Evolutionary conservation across 2,113 vertebrate genomes (phyloP), one percentile per base, ranked within the genome.

Genomic region (Brachypodius melanocephalos): DNA sequence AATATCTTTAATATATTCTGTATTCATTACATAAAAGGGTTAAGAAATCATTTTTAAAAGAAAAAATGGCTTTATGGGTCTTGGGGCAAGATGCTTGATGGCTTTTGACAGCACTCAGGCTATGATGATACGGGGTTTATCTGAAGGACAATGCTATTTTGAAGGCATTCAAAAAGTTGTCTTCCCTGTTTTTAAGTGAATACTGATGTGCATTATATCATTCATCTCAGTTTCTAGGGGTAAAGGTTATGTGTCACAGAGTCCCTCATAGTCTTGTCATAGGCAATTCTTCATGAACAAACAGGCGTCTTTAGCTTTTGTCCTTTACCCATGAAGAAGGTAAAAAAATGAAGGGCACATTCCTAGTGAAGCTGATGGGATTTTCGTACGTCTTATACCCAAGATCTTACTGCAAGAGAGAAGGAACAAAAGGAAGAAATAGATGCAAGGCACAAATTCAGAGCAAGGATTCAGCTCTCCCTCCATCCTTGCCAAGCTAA

Each of bases 241-340:
- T 83, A 89, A 75, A 85, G 55, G 77, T 93, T 92, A 80, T 2
- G 1, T 79, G 65, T 84, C 78, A 73, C 61, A 74, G 5, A 83
- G 81, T 87, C 90, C 77, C n/a, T 95, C 81, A 76, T 75, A 84
- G 75, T 93, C 78, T 59, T 88, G 66, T 74, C 51, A 24, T 42
- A 55, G 34, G 36, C 85, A 71, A 36, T 68, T 89, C 71, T 71
- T 88, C 66, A 65, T 45, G 69, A 91, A 51, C 45, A 66, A 66
- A 66, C 45, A 91, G 75, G 46, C 10, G 32, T 54, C 46, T 78
- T 54, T 45, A 85, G 32, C 52, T 94, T 65, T 72, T 72, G 63
- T 92, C 40, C 38, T 83, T 62, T 57, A 69, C 43, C 21, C 8
- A 3, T 36, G 28, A 85, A 79, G 19, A 57, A 49, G 66, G 67